Conservation (phyloP, 1,140 invertebrate species). For the Drosophila quadrilineata region DNA sequence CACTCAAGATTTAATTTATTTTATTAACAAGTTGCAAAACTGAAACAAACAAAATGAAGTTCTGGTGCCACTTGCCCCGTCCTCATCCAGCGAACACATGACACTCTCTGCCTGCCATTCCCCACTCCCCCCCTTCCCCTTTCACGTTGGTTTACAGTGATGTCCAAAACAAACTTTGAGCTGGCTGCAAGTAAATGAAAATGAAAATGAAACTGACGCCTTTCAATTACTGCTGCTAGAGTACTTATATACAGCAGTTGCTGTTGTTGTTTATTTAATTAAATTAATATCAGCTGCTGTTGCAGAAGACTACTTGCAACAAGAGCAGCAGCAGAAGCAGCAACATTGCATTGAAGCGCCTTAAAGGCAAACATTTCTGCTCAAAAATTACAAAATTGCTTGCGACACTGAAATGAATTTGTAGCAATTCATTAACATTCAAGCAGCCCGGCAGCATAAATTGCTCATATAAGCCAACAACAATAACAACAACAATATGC, state of each 20-base stretch:
- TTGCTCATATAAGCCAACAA: conserved; percentile 50
- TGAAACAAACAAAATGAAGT: neutral
- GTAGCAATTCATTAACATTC: conserved; percentile 73
- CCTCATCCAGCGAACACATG: no score
- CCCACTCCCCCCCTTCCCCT: neutral
- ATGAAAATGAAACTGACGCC: conserved; percentile 21
- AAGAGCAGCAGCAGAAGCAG: neutral
- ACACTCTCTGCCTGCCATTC: no score
- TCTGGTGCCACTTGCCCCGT: no score
- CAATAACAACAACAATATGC: conserved; percentile 9
- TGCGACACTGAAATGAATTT: conserved; percentile 60
- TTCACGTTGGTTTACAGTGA: no score
- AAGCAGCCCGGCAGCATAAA: conserved; percentile 42
- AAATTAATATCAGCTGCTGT: conserved; percentile 57
- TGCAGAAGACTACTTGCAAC: neutral
- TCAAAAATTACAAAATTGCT: conserved; percentile 9
- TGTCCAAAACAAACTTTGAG: conserved; percentile 11
- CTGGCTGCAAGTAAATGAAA: conserved; percentile 23
- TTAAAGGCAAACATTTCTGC: conserved; percentile 27
- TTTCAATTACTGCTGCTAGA: conserved; percentile 16
- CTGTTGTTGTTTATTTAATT: conserved; percentile 37
- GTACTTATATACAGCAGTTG: conserved; percentile 8
- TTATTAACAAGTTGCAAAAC: conserved; percentile 51
- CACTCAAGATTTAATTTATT: conserved; percentile 48
- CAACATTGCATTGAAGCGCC: conserved; percentile 1